Conservation (phyloP, 2,113 vertebrate species). For the Ophthalmolycus amberensis region DNA sequence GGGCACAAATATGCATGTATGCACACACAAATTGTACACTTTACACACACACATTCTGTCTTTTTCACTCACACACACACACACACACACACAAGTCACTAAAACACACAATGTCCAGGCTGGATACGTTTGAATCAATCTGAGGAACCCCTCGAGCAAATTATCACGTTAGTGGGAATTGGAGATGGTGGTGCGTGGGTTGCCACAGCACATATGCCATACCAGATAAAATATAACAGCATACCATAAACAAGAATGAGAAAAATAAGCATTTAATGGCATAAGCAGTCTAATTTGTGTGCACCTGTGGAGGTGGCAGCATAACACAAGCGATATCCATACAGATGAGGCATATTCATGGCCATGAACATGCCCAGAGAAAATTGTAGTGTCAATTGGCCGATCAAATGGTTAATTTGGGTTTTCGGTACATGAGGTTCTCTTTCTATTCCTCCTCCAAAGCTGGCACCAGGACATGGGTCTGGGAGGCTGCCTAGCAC, state of each 20-base stretch:
- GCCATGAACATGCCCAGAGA: constrained; percentile 5
- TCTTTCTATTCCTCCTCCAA: constrained; percentile 20
- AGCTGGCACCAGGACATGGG: constrained; percentile 28
- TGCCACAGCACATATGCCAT: constrained; percentile 22
- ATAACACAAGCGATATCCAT: background rate
- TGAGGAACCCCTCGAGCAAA: constrained; percentile 32
- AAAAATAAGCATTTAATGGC: background rate
- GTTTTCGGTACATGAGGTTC: constrained; percentile 1
- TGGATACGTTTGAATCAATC: constrained; percentile 36
- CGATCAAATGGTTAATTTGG: constrained; percentile 32
- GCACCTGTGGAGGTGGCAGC: background rate
- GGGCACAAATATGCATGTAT: constrained; percentile 37
- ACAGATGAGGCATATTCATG: background rate
- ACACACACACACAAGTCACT: constrained; percentile 12
- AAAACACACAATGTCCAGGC: constrained; percentile 23
- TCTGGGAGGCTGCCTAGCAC: constrained; percentile 32
- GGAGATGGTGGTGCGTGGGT: constrained; percentile 36
- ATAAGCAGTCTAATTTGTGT: background rate
- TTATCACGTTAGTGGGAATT: constrained; percentile 22
- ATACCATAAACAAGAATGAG: background rate
- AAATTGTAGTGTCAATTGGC: constrained; percentile 33
- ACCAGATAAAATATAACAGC: constrained; percentile 18
- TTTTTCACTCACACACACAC: constrained; percentile 9
- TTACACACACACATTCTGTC: constrained; percentile 4
- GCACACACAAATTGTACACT: constrained; percentile 1